Conservation (phyloP, 2,888 invertebrate genomes). For the Harpagoxenus sublaevis region DNA sequence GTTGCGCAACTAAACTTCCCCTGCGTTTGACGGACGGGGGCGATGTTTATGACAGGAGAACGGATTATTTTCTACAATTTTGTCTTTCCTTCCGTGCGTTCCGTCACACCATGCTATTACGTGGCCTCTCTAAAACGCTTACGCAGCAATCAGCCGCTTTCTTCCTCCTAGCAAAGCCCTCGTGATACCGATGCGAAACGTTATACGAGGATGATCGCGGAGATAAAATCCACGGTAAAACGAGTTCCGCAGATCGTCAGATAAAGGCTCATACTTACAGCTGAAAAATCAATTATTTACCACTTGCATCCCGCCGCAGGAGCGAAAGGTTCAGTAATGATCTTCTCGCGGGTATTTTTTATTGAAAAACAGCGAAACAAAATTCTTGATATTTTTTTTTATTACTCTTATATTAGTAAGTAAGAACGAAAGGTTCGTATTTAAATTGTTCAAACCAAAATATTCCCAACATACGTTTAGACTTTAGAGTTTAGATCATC, state of each 20-base stretch:
- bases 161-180: slow-evolving; percentile 56
- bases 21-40: slow-evolving; percentile 47
- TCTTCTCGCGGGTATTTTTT: slow-evolving; percentile 30
- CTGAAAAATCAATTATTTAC: slow-evolving; percentile 52
- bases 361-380: not conserved
- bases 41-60: slow-evolving; percentile 48
- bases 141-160: slow-evolving; percentile 51
- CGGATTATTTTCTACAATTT: slow-evolving; percentile 55
- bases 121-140: slow-evolving; percentile 46
- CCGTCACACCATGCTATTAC: slow-evolving; percentile 46
- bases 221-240: slow-evolving; percentile 47
- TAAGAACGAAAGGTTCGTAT: not conserved
- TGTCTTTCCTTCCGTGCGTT: slow-evolving; percentile 49
- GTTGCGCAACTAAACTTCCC: slow-evolving; percentile 20
- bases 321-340: slow-evolving; percentile 44
- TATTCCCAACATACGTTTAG: no score
- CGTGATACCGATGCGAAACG: slow-evolving; percentile 36
- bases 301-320: slow-evolving; percentile 43
- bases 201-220: slow-evolving; percentile 43
- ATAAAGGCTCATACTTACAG: slow-evolving; percentile 42
- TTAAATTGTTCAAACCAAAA: not conserved
- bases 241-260: slow-evolving; percentile 42
- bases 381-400: not conserved
- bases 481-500: not conserved
- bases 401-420: not conserved